These are phyloP conservation scores for Margarornis squamiger DNA, from an alignment of 2,797 vertebrate genomes.

Conservation along the genomic window DNA sequence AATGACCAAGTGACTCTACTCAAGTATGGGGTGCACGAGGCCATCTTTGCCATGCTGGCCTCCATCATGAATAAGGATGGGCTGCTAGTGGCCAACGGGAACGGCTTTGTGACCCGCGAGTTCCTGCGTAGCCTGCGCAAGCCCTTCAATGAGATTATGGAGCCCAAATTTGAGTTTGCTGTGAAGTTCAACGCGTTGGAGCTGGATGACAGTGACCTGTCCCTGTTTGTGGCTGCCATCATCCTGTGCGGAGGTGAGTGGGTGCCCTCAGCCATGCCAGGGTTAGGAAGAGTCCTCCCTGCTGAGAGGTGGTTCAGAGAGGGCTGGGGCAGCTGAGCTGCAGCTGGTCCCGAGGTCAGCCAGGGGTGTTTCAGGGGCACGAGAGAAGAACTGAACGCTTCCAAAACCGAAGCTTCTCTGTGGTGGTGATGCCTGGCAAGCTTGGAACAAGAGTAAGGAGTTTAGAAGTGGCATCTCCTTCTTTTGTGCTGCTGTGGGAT, in stretches of 20 bases:
- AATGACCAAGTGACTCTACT: slow-evolving; percentile 98
- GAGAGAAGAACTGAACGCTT: not conserved
- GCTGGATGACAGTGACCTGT: slow-evolving; percentile 96
- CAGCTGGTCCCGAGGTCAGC: not conserved
- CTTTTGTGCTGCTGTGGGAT: not conserved
- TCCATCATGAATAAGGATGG: slow-evolving; percentile 99
- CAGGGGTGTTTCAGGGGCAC: not conserved
- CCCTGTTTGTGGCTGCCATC: slow-evolving; percentile 96
- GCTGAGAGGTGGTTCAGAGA: not conserved
- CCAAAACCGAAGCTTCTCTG: not conserved
- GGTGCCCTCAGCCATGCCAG: accelerated
- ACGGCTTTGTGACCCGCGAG: slow-evolving; percentile 95
- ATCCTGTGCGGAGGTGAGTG: slow-evolving; percentile 95
- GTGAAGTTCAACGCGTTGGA: slow-evolving; percentile 98
- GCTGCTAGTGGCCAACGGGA: slow-evolving; percentile 93
- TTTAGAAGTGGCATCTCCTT: not conserved
- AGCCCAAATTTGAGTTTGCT: slow-evolving; percentile 98
- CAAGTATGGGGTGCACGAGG: slow-evolving; percentile 96
- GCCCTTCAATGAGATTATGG: slow-evolving; percentile 96
- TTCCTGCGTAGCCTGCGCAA: slow-evolving; percentile 95
- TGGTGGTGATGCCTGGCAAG: accelerated
- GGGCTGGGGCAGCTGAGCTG: not conserved
- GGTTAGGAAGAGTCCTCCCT: not conserved
- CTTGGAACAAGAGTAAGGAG: not conserved
- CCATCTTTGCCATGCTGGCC: slow-evolving; percentile 98